Base-by-base conservation (phyloP, 2,888 invertebrate genomes). In the Blastobasis adustella region DNA sequence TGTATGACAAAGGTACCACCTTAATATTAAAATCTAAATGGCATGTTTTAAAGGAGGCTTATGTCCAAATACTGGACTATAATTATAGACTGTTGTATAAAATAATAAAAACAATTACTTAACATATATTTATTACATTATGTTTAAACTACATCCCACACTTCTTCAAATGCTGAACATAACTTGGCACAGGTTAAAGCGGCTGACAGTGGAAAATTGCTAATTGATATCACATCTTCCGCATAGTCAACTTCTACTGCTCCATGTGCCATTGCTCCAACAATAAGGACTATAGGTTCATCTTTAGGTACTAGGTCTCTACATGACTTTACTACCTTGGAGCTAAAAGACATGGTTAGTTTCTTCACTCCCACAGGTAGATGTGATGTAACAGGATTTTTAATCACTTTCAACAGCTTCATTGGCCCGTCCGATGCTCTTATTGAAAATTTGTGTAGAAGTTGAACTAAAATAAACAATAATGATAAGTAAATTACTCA, bases 191-290 rank as follows among this genome's bases (percentile, higher is more conserved):
- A 99, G 0, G 99, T 95, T 53, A 99, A 89, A 7, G 99, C 99
- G 36, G 96, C 99, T 42, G 98, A 99, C 43, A 99, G 86, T 4
- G 99, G 99, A 85, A 98, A 99, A 76, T 95, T 96, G 76, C 98
- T 98, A 52, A 99, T 95, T 4, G 99, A 97, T 70, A 96, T 90
- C 0, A 93, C 92, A 58, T 95, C 95, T 88, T 99, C 98, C 1
- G 94, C 92, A 80, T 98, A 99, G 79, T 98, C 97, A 1, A 89
- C 87, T 63, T 92, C 91, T 56, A 99, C 93, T 81, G 94, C 95
- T 51, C 99, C 99, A 83, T 98, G 97, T 0, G 99, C 99, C 94
- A 99, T 98, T 4, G 99, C 98, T 44, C 99, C 99, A 53, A 99
- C 90, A 4, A 98, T 94, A 61, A 99, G 89, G 0, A 95, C 97